These are phyloP conservation scores for Monopterus albus DNA, from an alignment of 2,113 vertebrate species.

Conservation along the genomic window DNA sequence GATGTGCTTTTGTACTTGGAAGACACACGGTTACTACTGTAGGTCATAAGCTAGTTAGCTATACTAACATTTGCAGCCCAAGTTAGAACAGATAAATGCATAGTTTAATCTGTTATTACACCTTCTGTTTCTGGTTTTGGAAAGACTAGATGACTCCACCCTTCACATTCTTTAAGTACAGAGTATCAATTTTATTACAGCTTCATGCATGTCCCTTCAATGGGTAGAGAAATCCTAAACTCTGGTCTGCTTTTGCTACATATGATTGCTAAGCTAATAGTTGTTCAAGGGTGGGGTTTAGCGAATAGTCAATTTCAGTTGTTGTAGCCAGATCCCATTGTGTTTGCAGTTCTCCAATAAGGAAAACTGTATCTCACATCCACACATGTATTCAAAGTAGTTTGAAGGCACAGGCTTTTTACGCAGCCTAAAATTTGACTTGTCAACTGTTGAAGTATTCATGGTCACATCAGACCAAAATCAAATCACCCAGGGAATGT, in stretches of 20 bases:
- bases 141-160: background rate
- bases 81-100: background rate
- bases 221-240: background rate
- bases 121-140: background rate
- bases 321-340: background rate
- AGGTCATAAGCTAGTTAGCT: background rate
- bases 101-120: too few relatives aligned
- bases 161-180: background rate
- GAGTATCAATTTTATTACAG: background rate
- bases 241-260: background rate
- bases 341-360: slow-evolving; percentile 3
- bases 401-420: slow-evolving; percentile 18
- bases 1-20: background rate
- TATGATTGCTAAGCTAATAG: background rate
- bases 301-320: background rate
- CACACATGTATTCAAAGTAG: slow-evolving; percentile 4
- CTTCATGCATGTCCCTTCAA: background rate
- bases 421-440: slow-evolving; percentile 51
- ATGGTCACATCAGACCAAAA: slow-evolving; percentile 46
- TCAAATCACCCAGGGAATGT: slow-evolving; percentile 38
- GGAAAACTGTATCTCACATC: slow-evolving; percentile 15
- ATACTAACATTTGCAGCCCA: background rate
- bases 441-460: slow-evolving; percentile 28
- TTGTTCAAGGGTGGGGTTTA: slow-evolving; percentile 14
- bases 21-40: background rate